Percentiles rank a stretch among this genome's conserved stretches.
Conservation (phyloP, 35 echinoderm and acorn worm genomes). For the Amphiura filiformis region DNA sequence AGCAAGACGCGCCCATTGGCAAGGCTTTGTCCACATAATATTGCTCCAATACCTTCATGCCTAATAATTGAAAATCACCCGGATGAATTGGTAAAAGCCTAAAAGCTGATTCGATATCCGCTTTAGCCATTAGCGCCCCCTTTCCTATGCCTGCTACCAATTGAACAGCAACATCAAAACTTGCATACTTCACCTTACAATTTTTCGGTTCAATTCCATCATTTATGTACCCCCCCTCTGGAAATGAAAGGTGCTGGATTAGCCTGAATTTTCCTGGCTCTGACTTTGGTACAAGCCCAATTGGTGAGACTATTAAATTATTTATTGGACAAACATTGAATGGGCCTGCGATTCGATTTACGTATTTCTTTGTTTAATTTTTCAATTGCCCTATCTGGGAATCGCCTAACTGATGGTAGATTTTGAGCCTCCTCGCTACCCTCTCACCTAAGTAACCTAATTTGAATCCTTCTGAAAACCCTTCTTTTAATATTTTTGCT, state of each 20-base stretch:
- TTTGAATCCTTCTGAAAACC: background rate
- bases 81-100: constrained; percentile 33
- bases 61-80: constrained; percentile 23
- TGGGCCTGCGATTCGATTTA: constrained; percentile 11
- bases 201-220: constrained; percentile 1
- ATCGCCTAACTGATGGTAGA: background rate
- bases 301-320: constrained; percentile 16
- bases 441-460: background rate
- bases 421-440: background rate
- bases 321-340: background rate
- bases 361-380: constrained; percentile 10
- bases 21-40: constrained; percentile 14
- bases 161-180: constrained; percentile 29
- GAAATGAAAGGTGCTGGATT: constrained; percentile 34
- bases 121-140: constrained; percentile 34
- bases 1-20: background rate
- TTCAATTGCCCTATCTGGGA: background rate
- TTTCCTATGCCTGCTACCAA: background rate
- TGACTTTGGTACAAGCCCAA: constrained; percentile 17
- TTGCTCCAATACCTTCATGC: background rate
- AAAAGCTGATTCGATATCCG: constrained; percentile 34
- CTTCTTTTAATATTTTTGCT: background rate
- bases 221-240: constrained; percentile 5
- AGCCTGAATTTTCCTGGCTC: constrained; percentile 5
- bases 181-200: constrained; percentile 8